Evolutionary conservation across 2,113 vertebrate genomes (phyloP), one percentile per base, ranked within the genome.

Genomic region (Burhinus oedicnemus): DNA sequence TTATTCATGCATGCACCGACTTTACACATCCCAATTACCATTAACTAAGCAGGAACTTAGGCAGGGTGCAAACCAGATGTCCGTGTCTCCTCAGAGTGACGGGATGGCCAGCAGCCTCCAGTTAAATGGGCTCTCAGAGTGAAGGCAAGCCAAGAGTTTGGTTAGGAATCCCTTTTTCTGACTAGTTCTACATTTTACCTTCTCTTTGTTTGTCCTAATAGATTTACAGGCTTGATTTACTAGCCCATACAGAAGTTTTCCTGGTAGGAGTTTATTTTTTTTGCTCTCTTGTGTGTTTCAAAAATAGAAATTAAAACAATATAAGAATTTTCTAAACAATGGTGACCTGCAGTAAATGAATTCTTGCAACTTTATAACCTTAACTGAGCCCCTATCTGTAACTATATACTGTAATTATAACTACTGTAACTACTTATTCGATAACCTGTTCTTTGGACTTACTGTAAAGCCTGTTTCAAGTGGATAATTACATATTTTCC

Each of bases 31-130:
- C 82, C 64, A 95, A 61, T 94, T 96, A 84, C 70, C 93, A 94
- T 95, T 83, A 94, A 55, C 62, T 70, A 64, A 78, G 83, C 71
- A 96, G 85, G 88, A 96, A 94, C 68, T 83, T 90, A 25, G 62
- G 71, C 68, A 80, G 92, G 93, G 90, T 92, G 94, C 90, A 94
- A 95, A 83, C 4, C 90, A 97, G 89, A 91, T 87, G 95, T 95
- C 78, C 88, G n/a, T 45, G 54, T 86, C 62, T 62, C 78, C 20
- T 83, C 91, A 69, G 47, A 76, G 76, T 61, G 72, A 69, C 0
- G 5, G 34, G 42, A 30, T 42, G n/a, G 70, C 34, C 89, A 83
- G 80, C 61, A 71, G 36, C 47, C n/a, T 5, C 15, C n/a, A 57
- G 21, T 49, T 88, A 34, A 64, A 32, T 20, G 52, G 32, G 12